phyloP scores from a whole-genome alignment of 2,113 vertebrate genomes.

The Coryphaenoides rupestris region DNA sequence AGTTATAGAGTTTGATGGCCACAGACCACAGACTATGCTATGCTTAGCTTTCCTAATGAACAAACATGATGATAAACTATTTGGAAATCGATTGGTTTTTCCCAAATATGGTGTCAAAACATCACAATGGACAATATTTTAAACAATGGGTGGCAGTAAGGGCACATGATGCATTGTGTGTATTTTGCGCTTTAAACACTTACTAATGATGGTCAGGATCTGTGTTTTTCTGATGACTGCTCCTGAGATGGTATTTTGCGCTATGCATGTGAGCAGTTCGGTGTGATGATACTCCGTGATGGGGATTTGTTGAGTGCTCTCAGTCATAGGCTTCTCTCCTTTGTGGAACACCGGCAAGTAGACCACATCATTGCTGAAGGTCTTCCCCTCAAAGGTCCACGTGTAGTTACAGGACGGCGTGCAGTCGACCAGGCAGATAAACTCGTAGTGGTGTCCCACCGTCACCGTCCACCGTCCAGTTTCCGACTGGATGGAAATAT shows the following conservation, averaged over 20 bases:
- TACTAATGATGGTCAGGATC: slow-evolving; percentile 23
- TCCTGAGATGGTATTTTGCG: slow-evolving; percentile 2
- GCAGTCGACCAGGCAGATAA: slow-evolving; percentile 29
- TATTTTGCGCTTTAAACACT: neutral
- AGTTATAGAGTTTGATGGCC: too few relatives aligned
- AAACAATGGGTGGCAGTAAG: too few relatives aligned
- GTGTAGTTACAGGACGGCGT: slow-evolving; percentile 28
- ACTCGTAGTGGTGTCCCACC: slow-evolving; percentile 20
- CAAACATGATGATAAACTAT: too few relatives aligned
- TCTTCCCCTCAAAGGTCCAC: slow-evolving; percentile 37
- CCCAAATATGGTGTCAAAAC: too few relatives aligned
- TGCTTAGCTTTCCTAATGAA: too few relatives aligned
- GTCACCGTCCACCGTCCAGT: slow-evolving; percentile 16
- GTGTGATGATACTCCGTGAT: neutral
- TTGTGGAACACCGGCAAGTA: slow-evolving; percentile 7
- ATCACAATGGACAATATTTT: too few relatives aligned
- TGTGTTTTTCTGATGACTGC: neutral
- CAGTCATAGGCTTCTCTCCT: neutral
- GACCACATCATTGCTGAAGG: slow-evolving; percentile 16
- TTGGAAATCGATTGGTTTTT: too few relatives aligned
- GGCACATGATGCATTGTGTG: too few relatives aligned
- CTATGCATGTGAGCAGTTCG: slow-evolving; percentile 30
- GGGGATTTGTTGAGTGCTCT: neutral
- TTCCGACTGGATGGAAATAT: neutral
- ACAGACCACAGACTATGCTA: too few relatives aligned